These are phyloP conservation scores for Leucosticte australis DNA, from an alignment of 2,113 vertebrate genomes.

Conservation along the genomic window DNA sequence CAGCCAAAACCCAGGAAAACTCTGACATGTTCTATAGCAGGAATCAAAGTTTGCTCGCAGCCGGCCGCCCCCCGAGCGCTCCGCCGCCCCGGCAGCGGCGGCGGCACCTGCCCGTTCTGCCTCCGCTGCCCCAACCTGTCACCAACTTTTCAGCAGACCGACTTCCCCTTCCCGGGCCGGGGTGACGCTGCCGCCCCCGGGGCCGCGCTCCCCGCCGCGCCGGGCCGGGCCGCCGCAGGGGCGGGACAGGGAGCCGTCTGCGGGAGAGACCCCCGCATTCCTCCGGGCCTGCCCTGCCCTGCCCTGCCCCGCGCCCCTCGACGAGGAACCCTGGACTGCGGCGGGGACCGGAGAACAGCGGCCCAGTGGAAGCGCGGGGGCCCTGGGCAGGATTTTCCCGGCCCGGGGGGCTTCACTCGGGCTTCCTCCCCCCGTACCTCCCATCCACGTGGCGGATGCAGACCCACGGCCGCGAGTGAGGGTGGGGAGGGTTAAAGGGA, in stretches of 20 bases:
- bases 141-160: conserved; percentile 13
- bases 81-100: background rate
- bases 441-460: background rate
- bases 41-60: conserved; percentile 51
- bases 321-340: background rate
- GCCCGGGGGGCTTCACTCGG: background rate
- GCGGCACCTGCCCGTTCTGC: background rate
- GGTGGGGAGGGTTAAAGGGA: background rate
- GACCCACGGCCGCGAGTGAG: background rate
- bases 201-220: background rate
- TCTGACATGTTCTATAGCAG: conserved; percentile 76
- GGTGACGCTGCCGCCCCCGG: background rate
- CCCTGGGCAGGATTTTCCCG: background rate
- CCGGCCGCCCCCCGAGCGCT: background rate
- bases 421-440: background rate
- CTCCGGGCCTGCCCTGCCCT: background rate
- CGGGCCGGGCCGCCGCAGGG: background rate
- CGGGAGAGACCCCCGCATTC: background rate
- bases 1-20: conserved; percentile 76
- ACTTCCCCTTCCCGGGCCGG: conserved; percentile 12
- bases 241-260: background rate
- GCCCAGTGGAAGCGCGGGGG: background rate
- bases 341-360: background rate
- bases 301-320: background rate
- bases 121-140: background rate